Conservation (phyloP, 2,797 vertebrate genomes). For the Periophthalmus magnuspinnatus region DNA sequence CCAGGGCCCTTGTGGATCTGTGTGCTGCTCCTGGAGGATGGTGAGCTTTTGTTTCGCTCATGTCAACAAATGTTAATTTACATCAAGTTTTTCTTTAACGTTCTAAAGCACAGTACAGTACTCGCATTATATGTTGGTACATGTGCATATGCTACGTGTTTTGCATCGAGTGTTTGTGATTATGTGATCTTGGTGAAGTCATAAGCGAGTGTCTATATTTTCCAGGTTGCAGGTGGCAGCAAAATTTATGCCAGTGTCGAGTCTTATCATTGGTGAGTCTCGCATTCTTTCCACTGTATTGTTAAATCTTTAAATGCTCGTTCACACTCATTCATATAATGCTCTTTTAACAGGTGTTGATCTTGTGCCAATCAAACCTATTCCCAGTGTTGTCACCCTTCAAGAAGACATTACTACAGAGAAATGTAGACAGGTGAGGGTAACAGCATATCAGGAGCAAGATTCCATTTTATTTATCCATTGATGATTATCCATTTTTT, state of each 20-base stretch:
- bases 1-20: slow-evolving; percentile 88
- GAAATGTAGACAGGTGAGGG: slow-evolving; percentile 88
- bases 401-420: slow-evolving; percentile 97
- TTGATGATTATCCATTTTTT: no score
- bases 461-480: no score
- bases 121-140: no score
- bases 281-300: neutral
- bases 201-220: neutral
- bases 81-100: no score
- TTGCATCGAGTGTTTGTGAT: neutral
- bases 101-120: no score
- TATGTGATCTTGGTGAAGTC: neutral
- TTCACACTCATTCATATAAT: neutral
- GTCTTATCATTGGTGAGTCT: slow-evolving; percentile 91
- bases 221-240: slow-evolving; percentile 93
- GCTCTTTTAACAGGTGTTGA: slow-evolving; percentile 83
- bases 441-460: neutral
- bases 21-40: slow-evolving; percentile 95
- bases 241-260: slow-evolving; percentile 97
- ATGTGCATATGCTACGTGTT: no score
- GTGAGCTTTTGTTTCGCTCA: slow-evolving; percentile 68
- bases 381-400: slow-evolving; percentile 88
- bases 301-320: neutral
- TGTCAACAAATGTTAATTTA: neutral
- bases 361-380: slow-evolving; percentile 91